Base-by-base conservation (phyloP, 2,888 invertebrate genomes). In the Stomorhina lunata region DNA sequence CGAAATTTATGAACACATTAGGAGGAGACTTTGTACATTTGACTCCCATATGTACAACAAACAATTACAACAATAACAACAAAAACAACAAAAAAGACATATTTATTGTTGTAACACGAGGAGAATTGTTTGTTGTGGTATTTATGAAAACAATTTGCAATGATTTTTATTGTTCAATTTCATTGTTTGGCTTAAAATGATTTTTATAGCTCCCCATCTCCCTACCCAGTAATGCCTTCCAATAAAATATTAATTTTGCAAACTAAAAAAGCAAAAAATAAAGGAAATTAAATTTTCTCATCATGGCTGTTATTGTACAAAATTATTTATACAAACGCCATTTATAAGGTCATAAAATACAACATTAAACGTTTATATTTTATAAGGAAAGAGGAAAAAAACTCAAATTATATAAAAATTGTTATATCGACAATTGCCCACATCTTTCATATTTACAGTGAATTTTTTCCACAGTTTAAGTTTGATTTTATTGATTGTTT, bases 101-200 rank as follows among this genome's bases (percentile, higher is more conserved):
- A 50, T 63, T 32, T 61, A 43, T 20, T n/a, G n/a, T n/a, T n/a
- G n/a, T n/a, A n/a, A n/a, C n/a, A n/a, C n/a, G n/a, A 71, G n/a
- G 50, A 59, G 43, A 34, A 71, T 68, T 66, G 66, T 32, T 15
- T 29, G 27, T 72, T 79, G 82, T 66, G 82, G 82, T 82, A 75
- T 82, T 82, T 82, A 76, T 82, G 79, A 76, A 79, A 79, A 79
- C 82, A 82, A 82, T 82, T 82, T 82, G 79, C 79, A 75, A 82
- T 82, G 82, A 82, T 82, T 82, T 82, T 82, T 79, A 82, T 75
- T 80, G 79, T 80, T 80, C 66, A 80, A 59, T 80, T 79, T 73
- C 79, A 80, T 80, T 80, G 66, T 80, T 80, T 66, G 72, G 20
- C 43, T 59, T n/a, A 59, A 73, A 80, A 73, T 72, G 59, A 66